A percentile compares a stretch with the other conserved stretches of the same genome.
Evolutionary conservation across 1,140 invertebrate genomes (phyloP).

Genomic region (Aethina tumida): DNA sequence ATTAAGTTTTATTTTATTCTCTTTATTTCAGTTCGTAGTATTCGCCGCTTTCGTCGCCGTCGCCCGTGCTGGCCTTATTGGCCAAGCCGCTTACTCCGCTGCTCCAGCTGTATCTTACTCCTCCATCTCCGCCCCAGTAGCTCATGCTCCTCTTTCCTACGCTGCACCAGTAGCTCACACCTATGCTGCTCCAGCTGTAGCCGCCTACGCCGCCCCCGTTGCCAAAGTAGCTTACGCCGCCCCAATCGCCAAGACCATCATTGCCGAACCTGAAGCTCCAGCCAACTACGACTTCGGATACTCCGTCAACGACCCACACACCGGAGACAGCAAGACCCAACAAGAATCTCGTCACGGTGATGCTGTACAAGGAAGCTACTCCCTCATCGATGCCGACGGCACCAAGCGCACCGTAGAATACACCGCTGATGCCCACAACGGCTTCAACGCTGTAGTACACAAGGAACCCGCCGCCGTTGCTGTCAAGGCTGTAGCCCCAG

Average conservation of each 20-base stretch:
- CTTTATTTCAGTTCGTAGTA: slow-evolving; percentile 16
- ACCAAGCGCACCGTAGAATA: slow-evolving; percentile 55
- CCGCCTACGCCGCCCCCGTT: slow-evolving; percentile 3
- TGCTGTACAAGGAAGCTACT: slow-evolving; percentile 49
- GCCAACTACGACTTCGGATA: slow-evolving; percentile 13
- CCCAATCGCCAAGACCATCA: slow-evolving; percentile 12
- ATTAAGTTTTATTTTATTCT: slow-evolving; percentile 9
- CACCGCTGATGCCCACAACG: slow-evolving; percentile 48
- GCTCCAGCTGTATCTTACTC: slow-evolving; percentile 1
- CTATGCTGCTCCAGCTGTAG: slow-evolving; percentile 6
- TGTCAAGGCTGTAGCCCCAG: no score
- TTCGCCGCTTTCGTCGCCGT: slow-evolving; percentile 19
- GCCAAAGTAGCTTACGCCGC: slow-evolving; percentile 13
- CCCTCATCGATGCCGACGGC: slow-evolving; percentile 52
- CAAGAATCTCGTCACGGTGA: slow-evolving; percentile 19
- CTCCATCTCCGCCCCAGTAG: no score
- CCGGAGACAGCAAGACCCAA: slow-evolving; percentile 26
- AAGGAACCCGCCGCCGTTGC: no score
- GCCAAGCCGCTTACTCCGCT: slow-evolving; percentile 24
- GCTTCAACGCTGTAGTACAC: no score
- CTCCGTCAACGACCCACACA: slow-evolving; percentile 48
- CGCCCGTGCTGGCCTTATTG: slow-evolving; percentile 37
- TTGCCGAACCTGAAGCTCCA: slow-evolving; percentile 6
- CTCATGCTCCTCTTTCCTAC: slow-evolving; percentile 32
- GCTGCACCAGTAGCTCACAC: slow-evolving; percentile 4